Evolutionary conservation across 2,888 invertebrate genomes (phyloP).

Genomic region (Heterodera filipjevi): DNA sequence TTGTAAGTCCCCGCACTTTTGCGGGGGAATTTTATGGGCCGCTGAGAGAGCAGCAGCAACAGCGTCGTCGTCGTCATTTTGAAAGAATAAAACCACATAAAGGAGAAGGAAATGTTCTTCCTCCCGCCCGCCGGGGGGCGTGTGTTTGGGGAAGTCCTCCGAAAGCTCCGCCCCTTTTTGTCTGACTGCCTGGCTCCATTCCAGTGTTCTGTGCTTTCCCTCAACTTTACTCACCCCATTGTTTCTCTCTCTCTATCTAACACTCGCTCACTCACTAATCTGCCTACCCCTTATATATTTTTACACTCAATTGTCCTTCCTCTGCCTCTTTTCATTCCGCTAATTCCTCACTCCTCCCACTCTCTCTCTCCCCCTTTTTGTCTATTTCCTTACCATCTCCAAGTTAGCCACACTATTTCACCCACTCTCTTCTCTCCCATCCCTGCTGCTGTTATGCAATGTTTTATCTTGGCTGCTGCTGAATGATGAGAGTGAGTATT

Average conservation of each 20-base stretch:
- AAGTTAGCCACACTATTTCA: too few species aligned
- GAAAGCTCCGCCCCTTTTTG: background rate
- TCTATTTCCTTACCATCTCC: too few species aligned
- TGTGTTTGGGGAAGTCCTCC: conserved; percentile 5
- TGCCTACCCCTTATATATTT: background rate
- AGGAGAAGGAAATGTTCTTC: background rate
- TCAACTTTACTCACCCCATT: background rate
- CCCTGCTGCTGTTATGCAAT: too few species aligned
- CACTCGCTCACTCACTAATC: background rate
- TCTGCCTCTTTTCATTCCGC: background rate
- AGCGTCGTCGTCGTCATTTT: background rate
- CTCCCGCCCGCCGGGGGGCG: background rate
- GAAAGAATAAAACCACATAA: background rate
- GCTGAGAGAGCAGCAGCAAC: background rate
- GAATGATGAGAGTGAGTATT: too few species aligned
- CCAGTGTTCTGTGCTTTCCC: too few species aligned
- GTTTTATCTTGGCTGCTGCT: too few species aligned
- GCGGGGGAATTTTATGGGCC: background rate
- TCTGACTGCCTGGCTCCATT: background rate
- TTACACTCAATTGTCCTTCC: too few species aligned
- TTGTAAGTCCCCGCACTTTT: background rate
- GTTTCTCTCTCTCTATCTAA: background rate
- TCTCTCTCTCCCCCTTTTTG: background rate
- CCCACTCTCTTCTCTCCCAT: too few species aligned
- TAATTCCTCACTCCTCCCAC: background rate